Conservation (phyloP, 1,140 invertebrate genomes). For the Dermatophagoides farinae region DNA sequence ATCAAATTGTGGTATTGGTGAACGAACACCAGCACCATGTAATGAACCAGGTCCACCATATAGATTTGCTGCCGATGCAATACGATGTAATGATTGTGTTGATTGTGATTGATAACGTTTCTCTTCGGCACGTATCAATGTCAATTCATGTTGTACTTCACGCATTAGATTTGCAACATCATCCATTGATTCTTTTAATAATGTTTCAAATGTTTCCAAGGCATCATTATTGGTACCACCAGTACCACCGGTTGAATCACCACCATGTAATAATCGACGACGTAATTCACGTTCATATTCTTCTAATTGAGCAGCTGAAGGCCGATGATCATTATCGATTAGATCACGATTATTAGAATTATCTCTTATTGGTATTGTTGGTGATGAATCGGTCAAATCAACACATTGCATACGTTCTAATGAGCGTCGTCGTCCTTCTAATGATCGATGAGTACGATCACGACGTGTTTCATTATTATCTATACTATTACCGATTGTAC, state of each 20-base stretch:
- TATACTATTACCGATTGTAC: neutral
- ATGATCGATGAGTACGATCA: neutral
- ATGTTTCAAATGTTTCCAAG: conserved; percentile 73
- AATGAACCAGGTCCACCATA: neutral
- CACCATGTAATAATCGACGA: conserved; percentile 39
- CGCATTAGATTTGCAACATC: conserved; percentile 42
- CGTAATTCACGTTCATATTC: conserved; percentile 7
- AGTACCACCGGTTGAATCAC: conserved; percentile 54
- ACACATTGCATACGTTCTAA: conserved; percentile 42
- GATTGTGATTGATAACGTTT: conserved; percentile 16
- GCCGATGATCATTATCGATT: conserved; percentile 4
- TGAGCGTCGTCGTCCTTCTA: conserved; percentile 20
- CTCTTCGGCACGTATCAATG: conserved; percentile 21
- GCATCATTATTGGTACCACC: conserved; percentile 73
- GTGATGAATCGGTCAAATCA: conserved; percentile 36
- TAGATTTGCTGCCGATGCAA: neutral
- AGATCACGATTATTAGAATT: neutral
- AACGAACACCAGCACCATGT: neutral
- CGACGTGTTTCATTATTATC: neutral
- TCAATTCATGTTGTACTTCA: conserved; percentile 21
- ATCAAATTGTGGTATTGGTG: conserved; percentile 5
- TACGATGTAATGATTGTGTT: conserved; percentile 1
- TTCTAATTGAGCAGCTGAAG: neutral
- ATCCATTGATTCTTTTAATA: conserved; percentile 81
- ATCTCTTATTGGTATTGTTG: conserved; percentile 14